These are phyloP conservation scores for Torymus tubicola DNA, from an alignment of 2,888 invertebrate genomes.

Conservation along the genomic window DNA sequence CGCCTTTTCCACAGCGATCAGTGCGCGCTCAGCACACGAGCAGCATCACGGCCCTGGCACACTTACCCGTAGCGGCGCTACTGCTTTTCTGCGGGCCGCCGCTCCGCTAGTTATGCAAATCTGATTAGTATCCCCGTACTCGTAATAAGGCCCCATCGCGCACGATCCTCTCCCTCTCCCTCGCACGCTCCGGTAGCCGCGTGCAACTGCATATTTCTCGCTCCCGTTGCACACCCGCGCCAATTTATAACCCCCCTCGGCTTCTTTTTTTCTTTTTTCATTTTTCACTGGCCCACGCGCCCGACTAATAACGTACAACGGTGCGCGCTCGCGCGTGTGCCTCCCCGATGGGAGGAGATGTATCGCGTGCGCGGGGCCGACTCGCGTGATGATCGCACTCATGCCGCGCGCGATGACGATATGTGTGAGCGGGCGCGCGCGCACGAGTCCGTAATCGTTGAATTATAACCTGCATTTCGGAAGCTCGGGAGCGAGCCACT, in stretches of 20 bases:
- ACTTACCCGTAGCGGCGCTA: conserved; percentile 65
- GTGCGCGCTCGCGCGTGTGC: conserved; percentile 1
- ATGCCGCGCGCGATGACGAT: background rate
- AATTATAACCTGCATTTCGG: conserved; percentile 68
- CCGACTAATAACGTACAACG: background rate
- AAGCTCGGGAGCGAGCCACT: conserved; percentile 59
- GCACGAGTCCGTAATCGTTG: conserved; percentile 58
- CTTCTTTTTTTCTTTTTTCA: too few species aligned
- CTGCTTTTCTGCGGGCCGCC: conserved; percentile 53
- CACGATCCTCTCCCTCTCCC: background rate
- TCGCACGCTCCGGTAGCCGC: background rate
- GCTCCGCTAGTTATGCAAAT: conserved; percentile 64
- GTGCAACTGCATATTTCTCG: too few species aligned
- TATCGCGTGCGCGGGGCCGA: background rate
- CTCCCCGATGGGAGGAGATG: background rate
- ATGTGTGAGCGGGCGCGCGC: background rate
- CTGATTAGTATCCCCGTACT: conserved; percentile 63
- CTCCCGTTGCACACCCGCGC: background rate
- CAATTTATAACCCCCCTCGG: too few species aligned
- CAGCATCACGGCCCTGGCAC: conserved; percentile 66
- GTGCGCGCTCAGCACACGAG: conserved; percentile 50
- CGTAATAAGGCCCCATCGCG: conserved; percentile 48
- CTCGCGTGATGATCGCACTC: conserved; percentile 23
- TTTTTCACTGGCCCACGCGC: background rate
- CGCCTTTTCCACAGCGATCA: background rate